A percentile compares a stretch with the other conserved stretches of the same genome.
phyloP scores from a whole-genome alignment of 1,140 invertebrate genomes.

The Drosophila suzukii region DNA sequence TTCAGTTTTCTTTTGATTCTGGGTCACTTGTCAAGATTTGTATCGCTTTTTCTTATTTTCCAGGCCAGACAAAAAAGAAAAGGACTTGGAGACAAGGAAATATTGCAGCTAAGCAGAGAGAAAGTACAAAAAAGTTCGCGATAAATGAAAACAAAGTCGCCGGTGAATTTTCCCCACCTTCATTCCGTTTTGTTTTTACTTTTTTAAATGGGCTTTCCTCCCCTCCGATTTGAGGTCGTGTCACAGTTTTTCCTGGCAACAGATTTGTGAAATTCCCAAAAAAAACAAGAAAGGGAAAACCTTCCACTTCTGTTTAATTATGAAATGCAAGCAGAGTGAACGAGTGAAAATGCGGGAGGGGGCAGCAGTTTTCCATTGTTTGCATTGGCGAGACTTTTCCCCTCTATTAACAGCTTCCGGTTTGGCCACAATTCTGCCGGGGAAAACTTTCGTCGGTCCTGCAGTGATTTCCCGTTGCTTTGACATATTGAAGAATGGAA shows the following conservation, averaged over 20 bases:
- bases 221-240: slow-evolving; percentile 30
- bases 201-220: slow-evolving; percentile 17
- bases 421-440: slow-evolving; percentile 26
- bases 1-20: slow-evolving; percentile 17
- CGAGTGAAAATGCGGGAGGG: background rate
- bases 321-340: slow-evolving; percentile 48
- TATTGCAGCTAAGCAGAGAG: slow-evolving; percentile 15
- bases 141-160: slow-evolving; percentile 50
- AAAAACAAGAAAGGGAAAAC: slow-evolving; percentile 2
- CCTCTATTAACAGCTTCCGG: background rate
- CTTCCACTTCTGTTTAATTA: slow-evolving; percentile 43
- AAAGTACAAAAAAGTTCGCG: slow-evolving; percentile 39
- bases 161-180: slow-evolving; percentile 3
- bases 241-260: slow-evolving; percentile 34
- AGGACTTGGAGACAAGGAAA: slow-evolving; percentile 8
- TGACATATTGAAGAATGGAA: slow-evolving; percentile 29
- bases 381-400: slow-evolving; percentile 6
- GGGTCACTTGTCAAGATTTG: slow-evolving; percentile 41
- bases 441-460: slow-evolving; percentile 20
- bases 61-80: slow-evolving; percentile 2
- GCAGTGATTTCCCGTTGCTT: slow-evolving; percentile 32
- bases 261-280: slow-evolving; percentile 4
- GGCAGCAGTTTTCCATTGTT: slow-evolving; percentile 25
- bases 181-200: slow-evolving; percentile 21
- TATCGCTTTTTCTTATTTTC: slow-evolving; percentile 15